phyloP scores from a whole-genome alignment of 2,888 invertebrate genomes.

The Acanthococcus lagerstroemiae region DNA sequence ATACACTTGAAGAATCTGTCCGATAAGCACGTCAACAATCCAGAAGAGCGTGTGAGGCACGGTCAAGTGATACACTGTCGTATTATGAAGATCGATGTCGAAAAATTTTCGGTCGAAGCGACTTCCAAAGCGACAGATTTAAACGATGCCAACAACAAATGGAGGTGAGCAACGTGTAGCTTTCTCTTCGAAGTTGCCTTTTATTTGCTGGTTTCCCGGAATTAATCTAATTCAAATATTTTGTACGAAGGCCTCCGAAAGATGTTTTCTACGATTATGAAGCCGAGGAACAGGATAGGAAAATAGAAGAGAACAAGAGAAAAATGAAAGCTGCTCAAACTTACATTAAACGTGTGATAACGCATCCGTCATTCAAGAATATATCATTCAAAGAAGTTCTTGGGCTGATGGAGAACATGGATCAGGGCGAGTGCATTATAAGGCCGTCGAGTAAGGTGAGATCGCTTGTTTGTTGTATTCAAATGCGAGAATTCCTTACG shows the following conservation, averaged over 20 bases:
- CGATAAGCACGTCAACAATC: conserved; percentile 85
- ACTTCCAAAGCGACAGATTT: conserved; percentile 89
- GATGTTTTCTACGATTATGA: conserved; percentile 88
- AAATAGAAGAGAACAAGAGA: conserved; percentile 69
- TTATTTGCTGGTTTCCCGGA: background rate
- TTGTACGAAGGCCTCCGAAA: conserved; percentile 57
- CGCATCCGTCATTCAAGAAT: conserved; percentile 95
- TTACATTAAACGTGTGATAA: conserved; percentile 91
- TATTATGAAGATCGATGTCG: conserved; percentile 91
- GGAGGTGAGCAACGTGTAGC: conserved; percentile 51
- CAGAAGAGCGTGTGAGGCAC: conserved; percentile 78
- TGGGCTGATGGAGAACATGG: conserved; percentile 79
- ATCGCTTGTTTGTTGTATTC: no score
- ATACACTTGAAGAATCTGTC: conserved; percentile 89
- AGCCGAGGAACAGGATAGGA: conserved; percentile 65
- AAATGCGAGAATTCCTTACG: background rate
- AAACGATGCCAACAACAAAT: conserved; percentile 78
- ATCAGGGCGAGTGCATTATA: conserved; percentile 93
- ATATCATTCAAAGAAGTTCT: conserved; percentile 88
- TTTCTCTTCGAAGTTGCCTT: background rate
- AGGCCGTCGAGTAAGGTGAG: conserved; percentile 86
- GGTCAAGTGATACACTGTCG: conserved; percentile 78
- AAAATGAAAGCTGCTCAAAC: conserved; percentile 72
- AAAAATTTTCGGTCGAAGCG: conserved; percentile 84
- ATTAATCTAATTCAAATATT: background rate